These are phyloP conservation scores for Meteorus colon DNA, from an alignment of 2,888 invertebrate species.

Conservation along the genomic window DNA sequence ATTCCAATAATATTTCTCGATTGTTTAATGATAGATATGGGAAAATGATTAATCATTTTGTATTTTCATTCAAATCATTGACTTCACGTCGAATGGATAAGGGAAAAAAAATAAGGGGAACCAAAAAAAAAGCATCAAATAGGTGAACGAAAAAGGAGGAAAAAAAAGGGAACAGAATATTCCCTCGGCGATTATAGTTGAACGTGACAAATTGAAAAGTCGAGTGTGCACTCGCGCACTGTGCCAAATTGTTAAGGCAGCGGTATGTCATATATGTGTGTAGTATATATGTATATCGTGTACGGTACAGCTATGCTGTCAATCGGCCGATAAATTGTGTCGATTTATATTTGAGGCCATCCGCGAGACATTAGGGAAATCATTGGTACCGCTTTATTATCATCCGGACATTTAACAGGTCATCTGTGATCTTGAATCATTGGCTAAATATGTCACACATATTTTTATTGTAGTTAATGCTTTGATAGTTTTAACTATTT, in stretches of 20 bases:
- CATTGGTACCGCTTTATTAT: neutral
- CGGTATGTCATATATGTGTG: neutral
- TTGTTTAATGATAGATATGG: no score
- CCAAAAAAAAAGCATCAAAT: neutral
- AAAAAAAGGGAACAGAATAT: neutral
- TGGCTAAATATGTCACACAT: neutral
- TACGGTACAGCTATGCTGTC: neutral
- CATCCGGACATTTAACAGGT: neutral
- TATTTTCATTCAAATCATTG: no score
- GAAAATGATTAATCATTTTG: no score
- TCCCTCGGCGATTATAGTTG: conserved; percentile 10
- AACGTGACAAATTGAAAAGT: conserved; percentile 16
- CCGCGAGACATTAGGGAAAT: conserved; percentile 12
- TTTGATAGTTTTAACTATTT: neutral
- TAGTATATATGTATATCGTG: neutral
- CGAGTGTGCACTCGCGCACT: neutral
- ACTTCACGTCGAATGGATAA: no score
- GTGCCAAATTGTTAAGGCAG: conserved; percentile 3
- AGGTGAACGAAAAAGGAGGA: neutral
- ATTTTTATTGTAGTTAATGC: neutral
- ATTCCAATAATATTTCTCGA: no score
- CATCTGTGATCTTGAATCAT: neutral
- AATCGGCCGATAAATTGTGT: conserved; percentile 4
- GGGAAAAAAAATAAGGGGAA: neutral
- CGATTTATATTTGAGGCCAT: conserved; percentile 12